These are phyloP conservation scores for Eudasyphora cyanicolor DNA, from an alignment of 2,888 invertebrate species.

Conservation along the genomic window DNA sequence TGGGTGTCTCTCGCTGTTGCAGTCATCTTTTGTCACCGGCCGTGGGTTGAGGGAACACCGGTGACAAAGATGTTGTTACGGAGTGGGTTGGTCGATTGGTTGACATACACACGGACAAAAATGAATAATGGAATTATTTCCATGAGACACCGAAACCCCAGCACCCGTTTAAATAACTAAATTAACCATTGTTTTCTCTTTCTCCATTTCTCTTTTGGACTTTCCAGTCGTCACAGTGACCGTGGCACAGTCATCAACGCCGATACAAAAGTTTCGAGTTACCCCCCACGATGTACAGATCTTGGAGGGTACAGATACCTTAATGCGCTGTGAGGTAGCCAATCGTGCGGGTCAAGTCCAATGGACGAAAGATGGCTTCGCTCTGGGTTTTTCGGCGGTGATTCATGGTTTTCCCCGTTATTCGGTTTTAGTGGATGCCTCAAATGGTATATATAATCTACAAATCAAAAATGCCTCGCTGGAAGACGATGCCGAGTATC, in stretches of 20 bases:
- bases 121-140: slow-evolving; percentile 1
- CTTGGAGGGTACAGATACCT: slow-evolving; percentile 90
- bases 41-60: slow-evolving; percentile 30
- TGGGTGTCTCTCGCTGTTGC: slow-evolving; percentile 46
- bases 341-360: slow-evolving; percentile 93
- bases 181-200: slow-evolving; percentile 21
- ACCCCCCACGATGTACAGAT: slow-evolving; percentile 89
- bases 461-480: slow-evolving; percentile 93
- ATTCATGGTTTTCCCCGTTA: slow-evolving; percentile 93
- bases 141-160: too few relatives aligned
- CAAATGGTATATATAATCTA: slow-evolving; percentile 92
- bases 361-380: slow-evolving; percentile 97
- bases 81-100: slow-evolving; percentile 14
- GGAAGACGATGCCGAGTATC: slow-evolving; percentile 96
- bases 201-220: too few relatives aligned
- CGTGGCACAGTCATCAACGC: slow-evolving; percentile 37
- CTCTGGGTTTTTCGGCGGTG: slow-evolving; percentile 88
- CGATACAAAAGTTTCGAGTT: slow-evolving; percentile 90
- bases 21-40: not conserved
- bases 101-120: not conserved
- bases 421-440: slow-evolving; percentile 91
- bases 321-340: slow-evolving; percentile 91
- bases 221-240: slow-evolving; percentile 42
- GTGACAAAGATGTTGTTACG: not conserved
- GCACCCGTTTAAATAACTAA: slow-evolving; percentile 21